A percentile compares a stretch with the other conserved stretches of the same genome.
Conservation (phyloP, 1,140 invertebrate species). For the Zeugodacus cucurbitae region DNA sequence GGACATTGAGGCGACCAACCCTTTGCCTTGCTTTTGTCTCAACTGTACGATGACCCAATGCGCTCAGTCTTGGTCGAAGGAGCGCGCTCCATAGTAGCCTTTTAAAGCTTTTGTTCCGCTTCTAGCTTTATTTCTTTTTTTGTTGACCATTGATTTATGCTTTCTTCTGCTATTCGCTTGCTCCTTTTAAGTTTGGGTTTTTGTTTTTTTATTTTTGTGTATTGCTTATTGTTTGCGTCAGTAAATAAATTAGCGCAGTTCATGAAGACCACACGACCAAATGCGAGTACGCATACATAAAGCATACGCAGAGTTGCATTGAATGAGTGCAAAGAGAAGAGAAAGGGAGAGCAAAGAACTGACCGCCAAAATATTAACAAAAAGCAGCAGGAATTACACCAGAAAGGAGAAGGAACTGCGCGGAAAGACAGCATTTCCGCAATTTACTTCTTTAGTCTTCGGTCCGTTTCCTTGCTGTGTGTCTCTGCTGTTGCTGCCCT, state of each 20-base stretch:
- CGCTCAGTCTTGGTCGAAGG: background rate
- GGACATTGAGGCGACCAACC: background rate
- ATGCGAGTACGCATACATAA: background rate
- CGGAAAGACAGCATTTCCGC: background rate
- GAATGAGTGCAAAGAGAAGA: background rate
- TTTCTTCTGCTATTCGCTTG: background rate
- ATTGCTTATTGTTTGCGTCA: background rate
- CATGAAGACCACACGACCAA: constrained; percentile 12
- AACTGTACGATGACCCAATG: background rate
- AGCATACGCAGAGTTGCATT: background rate
- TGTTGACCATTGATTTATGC: constrained; percentile 29
- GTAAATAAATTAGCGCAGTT: constrained; percentile 21
- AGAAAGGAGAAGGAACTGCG: background rate
- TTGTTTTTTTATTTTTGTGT: background rate
- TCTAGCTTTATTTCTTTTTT: background rate
- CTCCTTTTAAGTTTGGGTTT: background rate
- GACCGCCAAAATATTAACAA: background rate
- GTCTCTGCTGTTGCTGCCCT: background rate
- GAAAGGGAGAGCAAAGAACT: background rate
- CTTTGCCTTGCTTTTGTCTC: background rate
- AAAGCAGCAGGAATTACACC: background rate
- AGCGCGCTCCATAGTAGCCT: background rate
- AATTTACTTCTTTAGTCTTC: background rate
- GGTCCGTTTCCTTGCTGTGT: background rate
- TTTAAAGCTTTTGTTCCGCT: background rate